Base-by-base conservation (phyloP, 2,797 vertebrate genomes). In the Corythornis leucogaster region DNA sequence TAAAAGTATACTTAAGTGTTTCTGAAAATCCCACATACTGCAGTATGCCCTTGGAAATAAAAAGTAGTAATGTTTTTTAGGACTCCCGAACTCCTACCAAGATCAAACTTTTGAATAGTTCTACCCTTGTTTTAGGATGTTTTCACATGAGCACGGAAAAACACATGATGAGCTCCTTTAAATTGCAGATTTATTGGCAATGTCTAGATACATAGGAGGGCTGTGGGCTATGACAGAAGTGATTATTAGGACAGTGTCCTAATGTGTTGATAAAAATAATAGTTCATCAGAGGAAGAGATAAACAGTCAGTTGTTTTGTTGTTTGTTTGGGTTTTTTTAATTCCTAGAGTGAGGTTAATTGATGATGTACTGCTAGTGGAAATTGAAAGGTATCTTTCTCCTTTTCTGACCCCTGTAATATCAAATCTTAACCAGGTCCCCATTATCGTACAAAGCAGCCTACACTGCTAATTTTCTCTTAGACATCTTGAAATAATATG, bases 391-490 rank as follows among this genome's bases (percentile, higher is more conserved):
- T 77, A 10, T 31, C 4, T 74, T 74, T 54, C 28, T 66, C 1
- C 6, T 63, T 4, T 73, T 73, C 20, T 58, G 5, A 43, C 5
- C 4, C 3, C 9, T 40, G 11, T 54, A 18, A 63, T 45, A 78
- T 3, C 6, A 69, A 15, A 5, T 58, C 30, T 33, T 66, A 40
- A 25, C 50, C 40, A 78, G 15, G 11, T 92, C 26, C 55, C 5
- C 12, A 66, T 3, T 74, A 15, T 31, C 3, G 20, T 59, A 28
- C 59, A 45, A 45, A 14, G 9, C 4, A 31, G 15, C 31, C 9
- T 69, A 16, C 1, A 2, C 3, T 58, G 4, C 54, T 68, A 57
- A 48, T 30, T 2, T 2, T 2, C 3, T 4, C 73, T 40, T 40
- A 24, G 7, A 45, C n/a, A 31, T 9, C 3, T 40, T 63, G 30